Conservation (phyloP, 2,797 vertebrate genomes). For the Lacerta agilis region DNA sequence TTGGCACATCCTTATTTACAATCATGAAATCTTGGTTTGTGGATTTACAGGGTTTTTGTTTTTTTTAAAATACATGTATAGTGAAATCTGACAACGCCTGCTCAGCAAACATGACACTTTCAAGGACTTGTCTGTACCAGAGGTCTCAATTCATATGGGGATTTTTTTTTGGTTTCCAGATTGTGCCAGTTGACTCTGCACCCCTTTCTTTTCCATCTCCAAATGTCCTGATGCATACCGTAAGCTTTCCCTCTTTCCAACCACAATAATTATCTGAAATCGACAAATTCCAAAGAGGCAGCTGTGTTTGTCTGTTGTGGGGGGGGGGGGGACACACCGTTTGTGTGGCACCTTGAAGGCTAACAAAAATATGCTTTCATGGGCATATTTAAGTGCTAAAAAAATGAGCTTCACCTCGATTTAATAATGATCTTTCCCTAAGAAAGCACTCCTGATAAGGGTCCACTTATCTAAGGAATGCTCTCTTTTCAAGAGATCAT, state of each 20-base stretch:
- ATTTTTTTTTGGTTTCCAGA: background rate
- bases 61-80: background rate
- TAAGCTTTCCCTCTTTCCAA: background rate
- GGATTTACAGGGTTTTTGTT: background rate
- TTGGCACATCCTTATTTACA: background rate
- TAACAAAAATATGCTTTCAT: background rate
- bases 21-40: background rate
- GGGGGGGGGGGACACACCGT: no score
- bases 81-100: background rate
- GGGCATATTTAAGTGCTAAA: background rate
- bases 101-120: background rate
- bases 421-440: slow-evolving; percentile 6
- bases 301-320: background rate
- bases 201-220: background rate
- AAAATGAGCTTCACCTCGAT: slow-evolving; percentile 3
- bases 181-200: background rate
- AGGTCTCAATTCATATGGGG: background rate
- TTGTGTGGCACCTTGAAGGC: background rate
- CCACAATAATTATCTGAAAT: background rate
- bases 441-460: background rate
- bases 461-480: slow-evolving; percentile 20
- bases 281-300: background rate
- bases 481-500: background rate
- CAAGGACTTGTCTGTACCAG: background rate
- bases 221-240: background rate